Evolutionary conservation across 53 echinoderm and acorn worm genomes (phyloP).

Genomic region (Mesocentrotus franciscanus): DNA sequence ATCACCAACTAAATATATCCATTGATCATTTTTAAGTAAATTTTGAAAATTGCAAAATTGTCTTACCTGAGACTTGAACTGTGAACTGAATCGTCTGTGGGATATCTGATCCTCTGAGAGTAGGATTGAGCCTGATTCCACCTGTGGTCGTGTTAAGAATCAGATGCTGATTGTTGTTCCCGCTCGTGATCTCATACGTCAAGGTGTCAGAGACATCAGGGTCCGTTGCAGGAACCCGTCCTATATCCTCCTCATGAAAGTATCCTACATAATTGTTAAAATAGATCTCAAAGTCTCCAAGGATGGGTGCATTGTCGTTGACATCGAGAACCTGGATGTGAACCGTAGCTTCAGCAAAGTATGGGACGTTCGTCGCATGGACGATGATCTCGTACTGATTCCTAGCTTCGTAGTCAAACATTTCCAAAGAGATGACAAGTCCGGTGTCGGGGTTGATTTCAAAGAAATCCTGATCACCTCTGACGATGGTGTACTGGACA

Average conservation of each 20-base stretch:
- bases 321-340: conserved; percentile 83
- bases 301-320: conserved; percentile 92
- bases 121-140: conserved; percentile 86
- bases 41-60: not conserved
- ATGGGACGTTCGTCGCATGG: conserved; percentile 88
- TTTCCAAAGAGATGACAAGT: conserved; percentile 79
- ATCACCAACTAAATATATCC: not conserved
- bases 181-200: conserved; percentile 75
- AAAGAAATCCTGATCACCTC: conserved; percentile 86
- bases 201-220: conserved; percentile 89
- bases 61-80: conserved; percentile 96
- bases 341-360: conserved; percentile 81
- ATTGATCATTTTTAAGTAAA: not conserved
- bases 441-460: conserved; percentile 86
- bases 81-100: conserved; percentile 84
- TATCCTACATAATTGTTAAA: conserved; percentile 96
- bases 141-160: conserved; percentile 86
- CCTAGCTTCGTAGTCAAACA: conserved; percentile 87
- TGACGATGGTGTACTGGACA: conserved; percentile 82
- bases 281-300: conserved; percentile 92
- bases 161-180: conserved; percentile 82
- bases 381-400: conserved; percentile 81
- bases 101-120: conserved; percentile 81
- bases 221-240: conserved; percentile 89
- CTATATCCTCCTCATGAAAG: conserved; percentile 91